phyloP scores from a whole-genome alignment of 2,888 invertebrate species.

The Ennomos fuscantarius region DNA sequence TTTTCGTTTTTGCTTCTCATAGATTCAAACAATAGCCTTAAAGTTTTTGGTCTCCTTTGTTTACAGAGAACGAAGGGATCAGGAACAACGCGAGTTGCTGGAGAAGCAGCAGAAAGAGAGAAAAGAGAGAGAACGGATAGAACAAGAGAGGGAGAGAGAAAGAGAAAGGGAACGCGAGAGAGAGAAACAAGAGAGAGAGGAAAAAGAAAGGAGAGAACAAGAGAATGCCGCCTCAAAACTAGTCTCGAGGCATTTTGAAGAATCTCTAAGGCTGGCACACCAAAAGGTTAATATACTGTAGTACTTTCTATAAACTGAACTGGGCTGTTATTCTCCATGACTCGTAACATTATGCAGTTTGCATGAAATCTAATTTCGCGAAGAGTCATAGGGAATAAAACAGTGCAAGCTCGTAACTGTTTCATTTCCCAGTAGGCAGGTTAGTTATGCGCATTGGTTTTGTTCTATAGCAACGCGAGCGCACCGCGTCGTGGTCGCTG shows the following conservation, averaged over 20 bases:
- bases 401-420: too few species aligned
- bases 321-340: too few species aligned
- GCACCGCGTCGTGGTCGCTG: conserved; percentile 83
- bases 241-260: conserved; percentile 95
- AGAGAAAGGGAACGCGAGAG: conserved; percentile 80
- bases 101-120: conserved; percentile 89
- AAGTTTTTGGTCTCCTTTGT: conserved; percentile 44
- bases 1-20: conserved; percentile 9
- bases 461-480: conserved; percentile 76
- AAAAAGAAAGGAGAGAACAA: conserved; percentile 86
- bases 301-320: neutral
- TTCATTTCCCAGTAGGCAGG: too few species aligned
- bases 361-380: too few species aligned
- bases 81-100: conserved; percentile 85
- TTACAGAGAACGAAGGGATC: conserved; percentile 79
- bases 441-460: conserved; percentile 13
- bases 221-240: conserved; percentile 91
- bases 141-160: conserved; percentile 84
- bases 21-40: conserved; percentile 8
- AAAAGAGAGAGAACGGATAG: conserved; percentile 87
- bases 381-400: too few species aligned
- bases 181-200: conserved; percentile 82
- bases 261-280: conserved; percentile 91
- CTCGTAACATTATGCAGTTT: too few species aligned
- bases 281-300: conserved; percentile 84